Percentiles rank a stretch among this genome's conserved stretches.
These are phyloP conservation scores for Craseonycteris thonglongyai DNA, from an alignment of 2,113 vertebrate species.

Conservation along the genomic window DNA sequence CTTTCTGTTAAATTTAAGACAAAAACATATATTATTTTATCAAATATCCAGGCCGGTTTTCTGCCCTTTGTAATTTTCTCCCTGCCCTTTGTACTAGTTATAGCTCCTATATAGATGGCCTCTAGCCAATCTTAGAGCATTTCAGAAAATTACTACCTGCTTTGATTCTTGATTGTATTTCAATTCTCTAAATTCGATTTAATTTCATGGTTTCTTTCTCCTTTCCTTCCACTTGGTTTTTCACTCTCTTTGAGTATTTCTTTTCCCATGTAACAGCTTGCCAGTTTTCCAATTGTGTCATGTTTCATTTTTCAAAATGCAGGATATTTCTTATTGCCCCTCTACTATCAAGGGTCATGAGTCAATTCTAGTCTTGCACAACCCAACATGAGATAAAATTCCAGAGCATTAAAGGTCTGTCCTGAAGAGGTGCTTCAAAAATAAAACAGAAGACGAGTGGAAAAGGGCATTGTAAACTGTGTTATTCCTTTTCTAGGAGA, in stretches of 20 bases:
- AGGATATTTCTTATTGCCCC: not conserved
- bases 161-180: not conserved
- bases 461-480: not conserved
- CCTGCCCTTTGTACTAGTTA: not conserved
- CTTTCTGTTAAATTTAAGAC: not conserved
- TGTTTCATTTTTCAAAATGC: not conserved
- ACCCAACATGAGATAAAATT: not conserved
- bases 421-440: not conserved
- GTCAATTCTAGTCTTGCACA: not conserved
- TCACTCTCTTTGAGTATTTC: not conserved
- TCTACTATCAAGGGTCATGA: not conserved
- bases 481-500: not conserved
- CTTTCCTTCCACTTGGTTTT: not conserved
- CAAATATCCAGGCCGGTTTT: not conserved
- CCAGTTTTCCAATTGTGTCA: not conserved
- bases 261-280: not conserved
- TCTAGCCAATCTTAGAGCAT: not conserved
- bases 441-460: not conserved
- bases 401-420: not conserved
- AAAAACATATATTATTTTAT: not conserved
- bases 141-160: not conserved
- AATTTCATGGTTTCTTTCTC: not conserved
- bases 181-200: not conserved
- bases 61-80: not conserved
- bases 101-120: not conserved